phyloP scores from a whole-genome alignment of 2,888 invertebrate species.

The Leptinotarsa tumamoca region DNA sequence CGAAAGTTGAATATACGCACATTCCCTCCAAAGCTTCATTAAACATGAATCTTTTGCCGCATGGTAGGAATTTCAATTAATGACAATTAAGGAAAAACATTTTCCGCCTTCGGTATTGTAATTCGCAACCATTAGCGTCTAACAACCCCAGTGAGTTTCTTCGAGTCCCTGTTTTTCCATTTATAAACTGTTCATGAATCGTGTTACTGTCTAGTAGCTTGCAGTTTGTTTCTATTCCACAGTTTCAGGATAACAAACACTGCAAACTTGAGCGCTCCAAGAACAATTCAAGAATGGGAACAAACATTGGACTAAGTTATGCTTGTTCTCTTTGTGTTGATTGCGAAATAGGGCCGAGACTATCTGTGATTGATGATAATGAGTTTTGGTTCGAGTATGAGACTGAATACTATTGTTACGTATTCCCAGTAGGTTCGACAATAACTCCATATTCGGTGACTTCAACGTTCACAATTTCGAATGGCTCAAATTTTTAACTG shows the following conservation, averaged over 20 bases:
- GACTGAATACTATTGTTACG: neutral
- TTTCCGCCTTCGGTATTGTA: neutral
- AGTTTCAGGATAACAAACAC: neutral
- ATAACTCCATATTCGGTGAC: too few relatives aligned
- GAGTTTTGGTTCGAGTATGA: neutral
- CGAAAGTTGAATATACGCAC: too few relatives aligned
- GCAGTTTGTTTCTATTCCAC: neutral
- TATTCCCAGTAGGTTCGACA: neutral
- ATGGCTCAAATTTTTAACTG: too few relatives aligned
- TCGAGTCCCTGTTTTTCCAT: neutral
- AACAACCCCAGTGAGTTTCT: neutral
- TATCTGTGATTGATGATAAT: neutral
- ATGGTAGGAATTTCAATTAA: neutral
- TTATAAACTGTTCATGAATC: neutral
- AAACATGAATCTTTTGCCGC: too few relatives aligned
- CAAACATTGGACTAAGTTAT: neutral
- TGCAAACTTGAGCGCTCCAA: neutral
- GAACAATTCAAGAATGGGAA: neutral
- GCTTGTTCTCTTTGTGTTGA: neutral
- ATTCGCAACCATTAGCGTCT: neutral
- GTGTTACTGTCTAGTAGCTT: neutral
- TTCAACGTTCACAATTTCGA: too few relatives aligned
- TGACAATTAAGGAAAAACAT: neutral
- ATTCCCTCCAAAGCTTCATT: too few relatives aligned
- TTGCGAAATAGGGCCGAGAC: neutral